Base-by-base conservation (phyloP, 2,113 vertebrate genomes). In the Talpa occidentalis region DNA sequence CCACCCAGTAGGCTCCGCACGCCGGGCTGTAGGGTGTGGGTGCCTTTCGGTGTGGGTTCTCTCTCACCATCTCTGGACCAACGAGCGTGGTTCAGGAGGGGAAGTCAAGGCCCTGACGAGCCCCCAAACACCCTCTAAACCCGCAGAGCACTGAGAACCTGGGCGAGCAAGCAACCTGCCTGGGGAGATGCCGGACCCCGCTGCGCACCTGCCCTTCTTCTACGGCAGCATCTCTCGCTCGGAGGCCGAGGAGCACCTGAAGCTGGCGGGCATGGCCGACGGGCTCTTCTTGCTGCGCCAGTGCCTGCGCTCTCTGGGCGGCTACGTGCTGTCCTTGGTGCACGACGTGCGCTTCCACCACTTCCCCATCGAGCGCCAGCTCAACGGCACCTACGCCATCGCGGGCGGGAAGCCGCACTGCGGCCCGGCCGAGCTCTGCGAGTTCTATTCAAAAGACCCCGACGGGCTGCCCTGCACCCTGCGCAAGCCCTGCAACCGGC, bases 251-350 rank as follows among this genome's bases (percentile, higher is more conserved):
- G 99, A 99, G 67, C 96, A 99, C 88, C 98, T 99, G 90, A 99
- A 99, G 97, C 97, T 99, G 98, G 99, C 98, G 0, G 99, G 99
- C 64, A 99, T 99, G 99, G 95, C 97, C 0, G 99, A 99, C 0
- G 99, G 99, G 3, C 98, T 99, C 52, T 99, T 99, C 97, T 96
- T 99, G 97, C 97, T 99, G 80, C 98, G 99, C 0, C 99, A 99
- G 95, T 99, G 99, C 94, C 98, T 99, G 85, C 99, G 99, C 87
- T 99, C 98, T 19, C 98, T 99, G 60, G 99, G 99, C 0, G 99
- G 99, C 21, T 99, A 99, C 0, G 99, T 99, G 73, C 98, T 99
- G 26, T 99, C 99, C 1, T 2, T 99, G 4, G 99, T 99, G 82
- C 99, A 97, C 97, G 97, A 99, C 92, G 96, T 99, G 87, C 98